Evolutionary conservation across 2,888 invertebrate genomes (phyloP).

Genomic region (Epirrhoe tristata): DNA sequence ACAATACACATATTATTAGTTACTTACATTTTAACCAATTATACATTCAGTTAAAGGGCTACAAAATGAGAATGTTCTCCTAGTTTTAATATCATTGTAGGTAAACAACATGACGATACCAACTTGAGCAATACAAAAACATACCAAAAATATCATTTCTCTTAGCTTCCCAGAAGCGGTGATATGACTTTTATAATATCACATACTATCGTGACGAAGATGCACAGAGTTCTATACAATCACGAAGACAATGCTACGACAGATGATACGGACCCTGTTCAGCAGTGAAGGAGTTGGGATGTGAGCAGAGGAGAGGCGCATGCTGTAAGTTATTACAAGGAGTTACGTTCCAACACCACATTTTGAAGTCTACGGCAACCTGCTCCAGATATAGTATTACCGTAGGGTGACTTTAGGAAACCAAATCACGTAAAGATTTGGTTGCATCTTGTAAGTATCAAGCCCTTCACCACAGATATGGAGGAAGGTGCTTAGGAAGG

Average conservation of each 20-base stretch:
- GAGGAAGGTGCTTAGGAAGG: conserved; percentile 68
- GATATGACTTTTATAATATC: conserved; percentile 76
- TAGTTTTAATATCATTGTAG: conserved; percentile 57
- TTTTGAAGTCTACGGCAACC: conserved; percentile 45
- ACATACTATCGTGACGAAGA: conserved; percentile 57
- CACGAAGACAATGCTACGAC: conserved; percentile 37
- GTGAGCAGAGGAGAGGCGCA: conserved; percentile 66
- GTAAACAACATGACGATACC: conserved; percentile 65
- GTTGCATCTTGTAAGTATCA: background rate
- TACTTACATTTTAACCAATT: conserved; percentile 48
- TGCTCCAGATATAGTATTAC: conserved; percentile 56
- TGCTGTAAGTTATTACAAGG: conserved; percentile 61
- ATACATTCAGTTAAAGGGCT: conserved; percentile 56
- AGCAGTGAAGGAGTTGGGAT: conserved; percentile 61
- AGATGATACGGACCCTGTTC: conserved; percentile 11
- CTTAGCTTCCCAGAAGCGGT: conserved; percentile 71
- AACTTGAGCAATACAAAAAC: conserved; percentile 80
- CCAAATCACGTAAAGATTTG: conserved; percentile 12
- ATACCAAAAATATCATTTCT: conserved; percentile 80
- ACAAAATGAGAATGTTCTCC: conserved; percentile 59
- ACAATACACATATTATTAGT: conserved; percentile 61
- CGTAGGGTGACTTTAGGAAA: conserved; percentile 40
- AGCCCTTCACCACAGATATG: conserved; percentile 60
- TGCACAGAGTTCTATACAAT: conserved; percentile 11
- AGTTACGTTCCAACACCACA: conserved; percentile 67